phyloP scores from a whole-genome alignment of 2,797 vertebrate species.

The Megalops cyprinoides region DNA sequence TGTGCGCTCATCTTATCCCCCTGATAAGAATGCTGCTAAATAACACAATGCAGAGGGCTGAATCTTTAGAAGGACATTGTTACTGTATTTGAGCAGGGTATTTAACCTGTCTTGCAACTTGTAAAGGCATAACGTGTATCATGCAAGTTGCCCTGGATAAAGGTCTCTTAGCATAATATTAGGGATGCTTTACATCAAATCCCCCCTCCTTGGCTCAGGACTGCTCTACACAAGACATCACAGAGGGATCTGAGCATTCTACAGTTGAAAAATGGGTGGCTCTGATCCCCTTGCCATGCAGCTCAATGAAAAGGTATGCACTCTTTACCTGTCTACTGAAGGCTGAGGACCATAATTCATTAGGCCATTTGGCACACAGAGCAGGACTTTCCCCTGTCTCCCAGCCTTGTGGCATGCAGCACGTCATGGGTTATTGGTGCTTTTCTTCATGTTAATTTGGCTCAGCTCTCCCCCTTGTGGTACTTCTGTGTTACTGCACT shows the following conservation, averaged over 20 bases:
- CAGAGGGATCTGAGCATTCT: background rate
- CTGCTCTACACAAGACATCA: background rate
- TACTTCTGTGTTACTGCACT: background rate
- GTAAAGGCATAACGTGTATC: background rate
- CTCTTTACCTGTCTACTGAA: background rate
- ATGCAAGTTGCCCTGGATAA: background rate
- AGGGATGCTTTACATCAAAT: background rate
- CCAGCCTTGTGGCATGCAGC: background rate
- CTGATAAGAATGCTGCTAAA: no score
- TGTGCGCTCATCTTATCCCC: no score
- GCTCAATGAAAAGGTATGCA: background rate
- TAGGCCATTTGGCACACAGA: background rate
- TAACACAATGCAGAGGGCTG: no score
- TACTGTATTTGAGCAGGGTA: background rate
- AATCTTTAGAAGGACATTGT: background rate
- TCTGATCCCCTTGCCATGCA: background rate
- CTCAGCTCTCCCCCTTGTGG: constrained; percentile 12
- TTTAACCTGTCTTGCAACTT: background rate
- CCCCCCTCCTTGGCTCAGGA: background rate
- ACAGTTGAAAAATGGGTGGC: background rate
- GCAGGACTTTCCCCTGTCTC: background rate
- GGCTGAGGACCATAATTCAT: background rate
- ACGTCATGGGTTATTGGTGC: background rate
- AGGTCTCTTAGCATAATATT: no score
- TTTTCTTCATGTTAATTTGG: background rate